Evolutionary conservation across 2,113 vertebrate genomes (phyloP).

Genomic region (Prochilodus magdalenae): DNA sequence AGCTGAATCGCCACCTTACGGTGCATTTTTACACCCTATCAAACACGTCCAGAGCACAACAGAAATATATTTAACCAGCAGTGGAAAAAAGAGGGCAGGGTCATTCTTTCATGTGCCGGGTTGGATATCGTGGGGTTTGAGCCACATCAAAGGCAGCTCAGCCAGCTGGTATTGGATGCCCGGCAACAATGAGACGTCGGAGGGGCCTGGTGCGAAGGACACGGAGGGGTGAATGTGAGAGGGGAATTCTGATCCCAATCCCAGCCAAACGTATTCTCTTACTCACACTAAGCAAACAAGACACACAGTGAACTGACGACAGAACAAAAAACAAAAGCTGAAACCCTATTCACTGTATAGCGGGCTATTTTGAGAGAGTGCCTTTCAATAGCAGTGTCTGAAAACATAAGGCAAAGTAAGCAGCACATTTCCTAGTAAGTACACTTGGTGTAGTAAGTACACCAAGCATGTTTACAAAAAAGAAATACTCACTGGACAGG

Average conservation of each 20-base stretch:
- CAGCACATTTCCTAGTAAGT: too few species aligned
- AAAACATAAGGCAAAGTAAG: background rate
- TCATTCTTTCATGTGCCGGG: conserved; percentile 66
- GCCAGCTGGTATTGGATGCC: conserved; percentile 66
- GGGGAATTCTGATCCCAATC: conserved; percentile 70
- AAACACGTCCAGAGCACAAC: conserved; percentile 7
- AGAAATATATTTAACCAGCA: conserved; percentile 60
- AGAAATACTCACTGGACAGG: too few species aligned
- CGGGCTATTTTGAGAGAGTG: too few species aligned
- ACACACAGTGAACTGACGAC: background rate
- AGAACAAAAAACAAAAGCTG: background rate
- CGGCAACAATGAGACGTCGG: conserved; percentile 78
- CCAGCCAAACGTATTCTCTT: conserved; percentile 60
- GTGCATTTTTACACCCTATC: background rate
- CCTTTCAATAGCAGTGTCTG: background rate
- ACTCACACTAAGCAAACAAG: conserved; percentile 26
- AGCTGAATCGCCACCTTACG: too few species aligned
- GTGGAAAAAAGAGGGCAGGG: conserved; percentile 43
- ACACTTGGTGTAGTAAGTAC: too few species aligned
- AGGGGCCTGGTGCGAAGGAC: conserved; percentile 75
- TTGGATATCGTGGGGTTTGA: conserved; percentile 71
- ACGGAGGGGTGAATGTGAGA: conserved; percentile 70
- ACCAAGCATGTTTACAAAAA: too few species aligned
- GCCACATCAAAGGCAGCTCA: conserved; percentile 78
- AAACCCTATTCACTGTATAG: too few species aligned